Conservation (phyloP, 2,888 invertebrate species). For the Tipula unca region DNA sequence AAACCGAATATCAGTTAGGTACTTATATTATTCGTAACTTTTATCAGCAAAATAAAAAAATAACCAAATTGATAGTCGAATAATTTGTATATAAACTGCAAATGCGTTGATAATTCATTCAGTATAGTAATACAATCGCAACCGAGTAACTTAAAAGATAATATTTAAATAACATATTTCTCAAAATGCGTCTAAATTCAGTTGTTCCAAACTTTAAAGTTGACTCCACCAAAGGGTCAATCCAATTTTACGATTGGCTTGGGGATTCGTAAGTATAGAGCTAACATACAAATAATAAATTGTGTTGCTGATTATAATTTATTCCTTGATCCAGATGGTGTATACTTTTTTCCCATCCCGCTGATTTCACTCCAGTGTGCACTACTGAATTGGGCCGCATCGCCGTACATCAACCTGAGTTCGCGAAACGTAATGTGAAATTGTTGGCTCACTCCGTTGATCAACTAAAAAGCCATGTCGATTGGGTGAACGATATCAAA, state of each 20-base stretch:
- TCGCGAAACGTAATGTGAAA: constrained; percentile 62
- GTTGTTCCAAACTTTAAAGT: constrained; percentile 68
- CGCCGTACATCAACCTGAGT: constrained; percentile 59
- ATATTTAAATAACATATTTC: too few species aligned
- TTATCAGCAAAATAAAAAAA: neutral
- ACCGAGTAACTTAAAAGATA: neutral
- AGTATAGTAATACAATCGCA: neutral
- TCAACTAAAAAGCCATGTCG: constrained; percentile 59
- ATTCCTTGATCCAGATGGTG: constrained; percentile 66
- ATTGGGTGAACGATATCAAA: constrained; percentile 70
- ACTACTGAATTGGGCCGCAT: constrained; percentile 77
- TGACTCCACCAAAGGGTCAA: constrained; percentile 60
- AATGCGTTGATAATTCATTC: neutral
- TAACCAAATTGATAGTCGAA: too few species aligned
- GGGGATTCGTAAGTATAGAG: constrained; percentile 57
- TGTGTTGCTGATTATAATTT: too few species aligned
- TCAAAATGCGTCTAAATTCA: constrained; percentile 67
- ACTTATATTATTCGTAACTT: too few species aligned
- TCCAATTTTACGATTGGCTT: constrained; percentile 71
- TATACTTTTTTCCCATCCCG: constrained; percentile 78
- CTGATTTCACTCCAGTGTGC: constrained; percentile 85
- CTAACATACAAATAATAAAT: too few species aligned
- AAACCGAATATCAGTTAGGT: too few species aligned
- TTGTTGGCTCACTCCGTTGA: constrained; percentile 76
- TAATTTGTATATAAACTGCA: neutral